A percentile compares a stretch with the other conserved stretches of the same genome.
These are phyloP conservation scores for Thaleichthys pacificus DNA, from an alignment of 2,797 vertebrate species.

Conservation along the genomic window DNA sequence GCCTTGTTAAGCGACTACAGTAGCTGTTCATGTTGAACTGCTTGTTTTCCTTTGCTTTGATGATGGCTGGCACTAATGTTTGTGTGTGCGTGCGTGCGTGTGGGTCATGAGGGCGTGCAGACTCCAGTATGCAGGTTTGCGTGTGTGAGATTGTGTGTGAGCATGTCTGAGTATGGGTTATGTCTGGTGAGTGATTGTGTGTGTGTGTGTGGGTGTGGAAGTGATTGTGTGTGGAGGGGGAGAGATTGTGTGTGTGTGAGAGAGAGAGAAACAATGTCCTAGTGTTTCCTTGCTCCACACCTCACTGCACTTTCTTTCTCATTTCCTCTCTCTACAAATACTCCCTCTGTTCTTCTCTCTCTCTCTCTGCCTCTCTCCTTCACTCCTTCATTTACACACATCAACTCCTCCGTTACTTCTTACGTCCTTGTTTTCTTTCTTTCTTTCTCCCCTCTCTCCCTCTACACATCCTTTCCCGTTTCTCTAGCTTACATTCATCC, in stretches of 20 bases:
- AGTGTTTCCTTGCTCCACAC: no score
- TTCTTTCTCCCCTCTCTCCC: background rate
- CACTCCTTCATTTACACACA: constrained; percentile 4
- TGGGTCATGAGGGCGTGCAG: no score
- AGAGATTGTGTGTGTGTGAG: background rate
- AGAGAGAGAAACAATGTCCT: background rate
- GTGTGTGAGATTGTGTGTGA: background rate
- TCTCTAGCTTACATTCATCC: constrained; percentile 9
- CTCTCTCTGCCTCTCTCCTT: background rate
- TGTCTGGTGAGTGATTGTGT: background rate
- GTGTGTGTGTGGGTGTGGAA: background rate
- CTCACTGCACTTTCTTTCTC: no score
- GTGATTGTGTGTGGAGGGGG: background rate
- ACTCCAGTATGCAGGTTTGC: background rate
- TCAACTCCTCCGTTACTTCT: background rate
- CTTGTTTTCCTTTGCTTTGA: background rate
- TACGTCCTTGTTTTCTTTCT: no score
- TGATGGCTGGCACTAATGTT: background rate
- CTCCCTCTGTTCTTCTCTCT: constrained; percentile 14
- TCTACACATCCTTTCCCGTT: constrained; percentile 9
- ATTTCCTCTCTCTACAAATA: background rate
- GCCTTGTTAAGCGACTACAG: constrained; percentile 5
- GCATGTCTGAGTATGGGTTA: background rate
- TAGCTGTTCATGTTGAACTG: background rate
- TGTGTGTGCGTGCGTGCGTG: background rate